These are phyloP conservation scores for Hydra vulgaris DNA, from an alignment of 30 jellyfish, hydroid and myxozoan species.

Conservation along the genomic window DNA sequence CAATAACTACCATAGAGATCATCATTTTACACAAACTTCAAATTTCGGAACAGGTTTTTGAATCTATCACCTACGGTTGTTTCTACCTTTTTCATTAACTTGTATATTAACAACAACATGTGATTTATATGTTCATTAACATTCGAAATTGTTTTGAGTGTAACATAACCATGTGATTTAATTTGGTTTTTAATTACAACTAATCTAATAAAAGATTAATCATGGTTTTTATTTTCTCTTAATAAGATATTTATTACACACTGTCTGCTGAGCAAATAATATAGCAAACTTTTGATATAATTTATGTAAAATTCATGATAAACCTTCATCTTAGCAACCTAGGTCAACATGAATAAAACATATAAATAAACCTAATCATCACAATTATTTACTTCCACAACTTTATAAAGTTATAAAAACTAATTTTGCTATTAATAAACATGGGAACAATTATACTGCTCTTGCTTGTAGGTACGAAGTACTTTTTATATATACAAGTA, in stretches of 20 bases:
- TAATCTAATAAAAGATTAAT: background rate
- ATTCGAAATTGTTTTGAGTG: background rate
- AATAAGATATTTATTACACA: background rate
- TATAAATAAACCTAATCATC: too few species aligned
- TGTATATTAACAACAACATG: too few species aligned
- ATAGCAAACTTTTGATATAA: background rate
- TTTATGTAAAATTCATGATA: background rate
- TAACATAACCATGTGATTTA: background rate
- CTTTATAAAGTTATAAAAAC: background rate
- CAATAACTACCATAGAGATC: too few species aligned
- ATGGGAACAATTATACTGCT: background rate
- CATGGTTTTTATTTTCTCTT: background rate
- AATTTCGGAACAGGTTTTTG: too few species aligned
- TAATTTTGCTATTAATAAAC: background rate
- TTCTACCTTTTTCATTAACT: too few species aligned
- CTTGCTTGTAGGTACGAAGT: background rate
- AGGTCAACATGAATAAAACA: background rate
- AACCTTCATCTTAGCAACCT: background rate
- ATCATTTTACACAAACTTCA: too few species aligned
- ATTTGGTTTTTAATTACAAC: background rate
- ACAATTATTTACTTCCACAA: background rate
- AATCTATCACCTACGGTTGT: too few species aligned
- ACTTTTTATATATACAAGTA: too few species aligned
- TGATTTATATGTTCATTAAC: background rate
- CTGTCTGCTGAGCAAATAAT: background rate